Conservation (phyloP, 37 sponge, comb jelly and placozoan species). For the Crambe crambe region DNA sequence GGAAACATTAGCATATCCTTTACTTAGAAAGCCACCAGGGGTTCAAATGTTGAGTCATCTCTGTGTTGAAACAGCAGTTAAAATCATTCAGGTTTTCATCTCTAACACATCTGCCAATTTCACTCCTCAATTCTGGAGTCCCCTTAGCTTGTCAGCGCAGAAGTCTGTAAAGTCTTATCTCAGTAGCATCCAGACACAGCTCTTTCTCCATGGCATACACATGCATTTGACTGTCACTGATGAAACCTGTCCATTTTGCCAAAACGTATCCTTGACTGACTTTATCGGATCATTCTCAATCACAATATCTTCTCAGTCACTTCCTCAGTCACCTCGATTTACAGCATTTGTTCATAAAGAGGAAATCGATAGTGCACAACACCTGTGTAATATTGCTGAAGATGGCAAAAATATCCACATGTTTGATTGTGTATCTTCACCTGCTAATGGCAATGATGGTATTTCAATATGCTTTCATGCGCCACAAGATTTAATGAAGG, state of each 20-base stretch:
- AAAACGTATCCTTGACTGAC: neutral
- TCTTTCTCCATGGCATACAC: conserved; percentile 27
- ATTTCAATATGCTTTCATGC: neutral
- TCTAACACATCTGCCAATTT: neutral
- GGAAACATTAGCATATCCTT: no score
- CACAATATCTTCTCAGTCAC: neutral
- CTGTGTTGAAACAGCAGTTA: conserved; percentile 26
- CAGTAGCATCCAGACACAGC: conserved; percentile 19
- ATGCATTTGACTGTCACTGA: conserved; percentile 30
- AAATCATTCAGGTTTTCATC: neutral
- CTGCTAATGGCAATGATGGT: neutral
- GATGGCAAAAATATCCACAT: conserved; percentile 1
- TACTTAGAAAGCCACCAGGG: no score
- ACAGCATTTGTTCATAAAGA: neutral
- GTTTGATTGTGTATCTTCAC: neutral
- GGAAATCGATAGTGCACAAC: neutral
- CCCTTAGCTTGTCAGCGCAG: conserved; percentile 5
- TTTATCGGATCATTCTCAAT: conserved; percentile 4
- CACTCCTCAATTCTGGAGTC: conserved; percentile 2
- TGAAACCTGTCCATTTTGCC: conserved; percentile 24
- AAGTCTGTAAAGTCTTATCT: conserved; percentile 1
- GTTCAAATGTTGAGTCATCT: no score
- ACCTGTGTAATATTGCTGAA: neutral
- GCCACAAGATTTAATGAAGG: neutral
- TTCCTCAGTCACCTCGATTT: neutral